Evolutionary conservation across 2,888 invertebrate species (phyloP).

Genomic region (Chloroclysta siterata): DNA sequence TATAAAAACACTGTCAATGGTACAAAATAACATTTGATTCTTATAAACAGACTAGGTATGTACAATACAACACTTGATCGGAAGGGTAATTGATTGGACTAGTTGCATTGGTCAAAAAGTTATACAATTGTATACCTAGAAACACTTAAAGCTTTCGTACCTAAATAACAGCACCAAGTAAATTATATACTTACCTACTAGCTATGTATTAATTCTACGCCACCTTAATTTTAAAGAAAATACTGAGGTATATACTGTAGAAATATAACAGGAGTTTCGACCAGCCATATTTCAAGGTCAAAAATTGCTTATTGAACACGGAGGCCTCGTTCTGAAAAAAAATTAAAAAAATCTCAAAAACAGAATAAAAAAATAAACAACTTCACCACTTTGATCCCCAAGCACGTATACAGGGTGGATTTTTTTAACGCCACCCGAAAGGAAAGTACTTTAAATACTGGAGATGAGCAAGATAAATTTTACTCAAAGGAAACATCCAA

Average conservation of each 20-base stretch:
- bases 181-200: conserved; percentile 2
- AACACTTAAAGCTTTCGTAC: conserved; percentile 1
- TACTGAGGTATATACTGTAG: conserved; percentile 64
- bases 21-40: conserved; percentile 44
- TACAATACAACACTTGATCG: conserved; percentile 42
- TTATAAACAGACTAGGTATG: conserved; percentile 46
- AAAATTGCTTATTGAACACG: conserved; percentile 53
- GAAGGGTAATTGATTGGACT: conserved; percentile 47
- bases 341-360: conserved; percentile 18
- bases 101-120: conserved; percentile 39
- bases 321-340: conserved; percentile 64
- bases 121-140: conserved; percentile 20
- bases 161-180: conserved; percentile 18
- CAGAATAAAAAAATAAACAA: background rate
- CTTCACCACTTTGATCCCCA: too few relatives aligned
- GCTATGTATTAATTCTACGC: conserved; percentile 33
- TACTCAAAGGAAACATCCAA: too few relatives aligned
- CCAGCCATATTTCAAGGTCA: conserved; percentile 69
- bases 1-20: conserved; percentile 21
- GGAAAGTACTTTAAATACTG: too few relatives aligned
- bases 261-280: conserved; percentile 68
- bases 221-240: conserved; percentile 49
- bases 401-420: too few relatives aligned
- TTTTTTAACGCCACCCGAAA: too few relatives aligned
- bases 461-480: too few relatives aligned